Base-by-base conservation (phyloP, 1,140 invertebrate species). In the Pogonomyrmex barbatus region DNA sequence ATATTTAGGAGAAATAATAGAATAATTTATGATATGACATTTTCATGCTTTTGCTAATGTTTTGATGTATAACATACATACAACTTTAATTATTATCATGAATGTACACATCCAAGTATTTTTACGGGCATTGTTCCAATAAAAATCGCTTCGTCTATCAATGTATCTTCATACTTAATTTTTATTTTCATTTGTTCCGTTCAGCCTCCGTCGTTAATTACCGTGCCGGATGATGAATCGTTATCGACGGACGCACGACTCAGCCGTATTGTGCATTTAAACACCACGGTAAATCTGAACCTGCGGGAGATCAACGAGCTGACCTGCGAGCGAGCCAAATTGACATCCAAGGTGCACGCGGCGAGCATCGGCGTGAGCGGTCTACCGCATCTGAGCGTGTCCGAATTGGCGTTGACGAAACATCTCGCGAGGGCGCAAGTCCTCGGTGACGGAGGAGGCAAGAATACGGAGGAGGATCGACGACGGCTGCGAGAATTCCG, bases 301-400 rank as follows among this genome's bases (percentile, higher is more conserved):
- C 79, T 95, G 4, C 94, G 92, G 79, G 91, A 91, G 58, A 94
- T 95, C 30, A 86, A 85, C 1, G 93, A 95, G 78, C 65, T 95
- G 30, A 50, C 88, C 9, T 5, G 5, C 8, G 90, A 93, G 78
- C 93, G 91, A 91, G 67, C 86, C 8, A 94, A 92, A 83, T 56
- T 94, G 17, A 75, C 83, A 54, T 88, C 84, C 1, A 94, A 91
- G 91, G 68, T 92, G 52, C 92, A 94, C 75, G 81, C 84, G 50
- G 89, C 90, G 1, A 94, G 89, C 78, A 45, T 50, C 86, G 42
- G 89, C 70, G 71, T 85, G 3, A 87, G 90, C 42, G 91, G 91
- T 83, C 65, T 94, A 14, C 90, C 91, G 42, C 93, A 95, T 91
- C 75, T 94, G 30, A 92, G 75, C 54, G 89, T 93, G 39, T 88